Conservation (phyloP, 2,888 invertebrate species). For the Danaus chrysippus region DNA sequence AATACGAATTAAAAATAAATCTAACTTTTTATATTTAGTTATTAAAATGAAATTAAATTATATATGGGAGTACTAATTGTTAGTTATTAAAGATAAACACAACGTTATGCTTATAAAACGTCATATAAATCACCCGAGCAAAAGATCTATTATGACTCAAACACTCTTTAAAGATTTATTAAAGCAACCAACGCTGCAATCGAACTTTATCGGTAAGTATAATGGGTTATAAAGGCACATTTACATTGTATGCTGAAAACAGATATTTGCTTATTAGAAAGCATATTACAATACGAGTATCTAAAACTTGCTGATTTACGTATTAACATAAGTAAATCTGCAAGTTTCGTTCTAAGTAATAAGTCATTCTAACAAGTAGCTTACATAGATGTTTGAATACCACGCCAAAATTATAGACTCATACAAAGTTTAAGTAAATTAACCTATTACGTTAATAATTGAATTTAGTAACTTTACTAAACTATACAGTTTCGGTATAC, state of each 20-base stretch:
- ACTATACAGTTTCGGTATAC: neutral
- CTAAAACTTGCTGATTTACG: neutral
- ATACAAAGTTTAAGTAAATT: constrained; percentile 1
- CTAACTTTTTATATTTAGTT: too few relatives aligned
- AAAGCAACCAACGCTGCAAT: neutral
- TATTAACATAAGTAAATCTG: neutral
- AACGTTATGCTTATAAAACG: too few relatives aligned
- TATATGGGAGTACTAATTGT: too few relatives aligned
- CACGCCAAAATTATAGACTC: neutral
- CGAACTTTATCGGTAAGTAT: constrained; percentile 2
- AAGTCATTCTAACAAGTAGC: neutral
- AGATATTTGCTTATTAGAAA: too few relatives aligned
- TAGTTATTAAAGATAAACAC: too few relatives aligned
- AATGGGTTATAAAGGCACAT: neutral
- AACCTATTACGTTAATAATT: constrained; percentile 2
- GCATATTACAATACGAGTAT: too few relatives aligned
- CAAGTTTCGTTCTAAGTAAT: neutral
- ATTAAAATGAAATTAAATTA: too few relatives aligned
- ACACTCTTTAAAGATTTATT: neutral
- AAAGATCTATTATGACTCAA: neutral
- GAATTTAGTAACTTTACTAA: constrained; percentile 4
- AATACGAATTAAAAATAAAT: too few relatives aligned
- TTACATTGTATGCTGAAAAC: neutral
- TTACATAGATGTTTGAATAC: neutral
- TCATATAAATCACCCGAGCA: neutral